phyloP scores from a whole-genome alignment of 2,797 vertebrate species.

The Paedocypris micromegethes region DNA sequence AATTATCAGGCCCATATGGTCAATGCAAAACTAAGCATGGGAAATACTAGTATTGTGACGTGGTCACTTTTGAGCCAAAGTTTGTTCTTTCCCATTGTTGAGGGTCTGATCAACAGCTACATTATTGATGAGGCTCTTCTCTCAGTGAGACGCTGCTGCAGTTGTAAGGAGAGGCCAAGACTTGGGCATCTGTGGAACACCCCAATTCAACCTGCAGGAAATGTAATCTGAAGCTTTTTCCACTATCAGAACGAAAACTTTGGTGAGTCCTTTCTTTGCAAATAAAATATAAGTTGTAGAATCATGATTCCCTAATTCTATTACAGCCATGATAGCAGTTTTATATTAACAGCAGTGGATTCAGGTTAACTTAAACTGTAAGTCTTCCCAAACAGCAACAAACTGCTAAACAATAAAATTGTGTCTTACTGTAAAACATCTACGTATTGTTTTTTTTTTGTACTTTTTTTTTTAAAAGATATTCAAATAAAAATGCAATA shows the following conservation, averaged over 20 bases:
- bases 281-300: too few relatives aligned
- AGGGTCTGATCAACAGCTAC: conserved; percentile 63
- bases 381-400: too few relatives aligned
- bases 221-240: conserved; percentile 72
- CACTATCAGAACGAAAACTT: conserved; percentile 54
- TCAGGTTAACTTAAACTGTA: too few relatives aligned
- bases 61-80: conserved; percentile 61
- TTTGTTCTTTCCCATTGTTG: conserved; percentile 75
- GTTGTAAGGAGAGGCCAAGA: conserved; percentile 64
- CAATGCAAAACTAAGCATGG: conserved; percentile 64
- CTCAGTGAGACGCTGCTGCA: conserved; percentile 58
- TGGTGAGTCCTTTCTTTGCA: conserved; percentile 38
- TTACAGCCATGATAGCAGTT: too few relatives aligned
- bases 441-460: too few relatives aligned
- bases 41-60: conserved; percentile 71
- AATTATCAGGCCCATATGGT: conserved; percentile 80
- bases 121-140: conserved; percentile 72
- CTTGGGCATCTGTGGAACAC: conserved; percentile 69
- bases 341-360: too few relatives aligned
- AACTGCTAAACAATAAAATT: too few relatives aligned
- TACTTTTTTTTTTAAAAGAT: too few relatives aligned
- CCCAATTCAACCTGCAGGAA: conserved; percentile 63
- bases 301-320: too few relatives aligned
- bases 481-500: too few relatives aligned
- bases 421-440: too few relatives aligned